Percentiles rank a stretch among this genome's conserved stretches.
Conservation (phyloP, 2,888 invertebrate species). For the Dicyrtoma fusca region DNA sequence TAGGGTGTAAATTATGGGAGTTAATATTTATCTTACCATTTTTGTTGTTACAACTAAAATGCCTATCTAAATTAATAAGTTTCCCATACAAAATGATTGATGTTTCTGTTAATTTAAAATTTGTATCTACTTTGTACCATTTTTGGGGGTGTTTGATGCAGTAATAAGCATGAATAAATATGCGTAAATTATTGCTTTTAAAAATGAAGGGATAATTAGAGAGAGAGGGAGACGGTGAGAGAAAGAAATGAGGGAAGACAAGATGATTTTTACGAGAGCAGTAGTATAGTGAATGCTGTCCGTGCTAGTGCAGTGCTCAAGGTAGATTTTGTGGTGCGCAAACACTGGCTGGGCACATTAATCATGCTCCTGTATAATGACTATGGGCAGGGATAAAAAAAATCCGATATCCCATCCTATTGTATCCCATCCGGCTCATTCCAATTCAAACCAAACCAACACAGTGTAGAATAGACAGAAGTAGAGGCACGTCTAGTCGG, state of each 20-base stretch:
- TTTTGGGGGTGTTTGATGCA: no score
- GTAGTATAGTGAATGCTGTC: background rate
- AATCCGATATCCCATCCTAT: conserved; percentile 18
- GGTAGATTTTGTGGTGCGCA: conserved; percentile 16
- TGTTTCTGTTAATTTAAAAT: no score
- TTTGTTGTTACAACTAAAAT: no score
- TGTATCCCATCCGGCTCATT: conserved; percentile 8
- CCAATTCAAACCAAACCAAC: conserved; percentile 2
- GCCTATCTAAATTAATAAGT: no score
- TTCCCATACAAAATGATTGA: no score
- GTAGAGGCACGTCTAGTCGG: no score
- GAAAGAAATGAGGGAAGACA: background rate
- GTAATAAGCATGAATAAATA: no score
- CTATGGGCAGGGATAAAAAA: conserved; percentile 10
- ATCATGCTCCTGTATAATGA: conserved; percentile 22
- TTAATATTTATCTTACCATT: no score
- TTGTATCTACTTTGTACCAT: no score
- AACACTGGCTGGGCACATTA: conserved; percentile 19
- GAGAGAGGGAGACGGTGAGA: background rate
- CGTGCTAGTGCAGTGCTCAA: background rate
- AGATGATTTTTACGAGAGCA: no score
- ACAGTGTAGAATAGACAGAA: no score
- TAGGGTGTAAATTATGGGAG: no score
- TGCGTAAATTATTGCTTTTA: conserved; percentile 16
- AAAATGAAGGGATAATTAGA: background rate